These are phyloP conservation scores for Macrotrachela quadricornifera DNA, from an alignment of 1,140 invertebrate genomes.

Conservation along the genomic window DNA sequence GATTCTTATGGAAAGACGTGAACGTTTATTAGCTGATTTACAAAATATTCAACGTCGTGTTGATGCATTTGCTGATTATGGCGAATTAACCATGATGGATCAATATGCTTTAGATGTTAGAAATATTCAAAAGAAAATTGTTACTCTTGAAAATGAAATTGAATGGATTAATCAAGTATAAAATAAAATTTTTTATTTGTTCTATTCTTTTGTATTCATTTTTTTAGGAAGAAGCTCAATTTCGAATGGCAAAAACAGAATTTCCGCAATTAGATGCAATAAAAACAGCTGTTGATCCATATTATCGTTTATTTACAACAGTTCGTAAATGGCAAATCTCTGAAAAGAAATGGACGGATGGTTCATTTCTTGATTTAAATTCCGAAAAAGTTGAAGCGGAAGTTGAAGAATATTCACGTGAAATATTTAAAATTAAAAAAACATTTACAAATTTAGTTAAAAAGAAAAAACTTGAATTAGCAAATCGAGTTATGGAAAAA, in stretches of 20 bases:
- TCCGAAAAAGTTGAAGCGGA: conserved; percentile 53
- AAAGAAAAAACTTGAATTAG: conserved; percentile 24
- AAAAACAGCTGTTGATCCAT: conserved; percentile 10
- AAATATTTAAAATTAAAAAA: conserved; percentile 30
- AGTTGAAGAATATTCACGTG: conserved; percentile 15
- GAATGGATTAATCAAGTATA: conserved; percentile 52
- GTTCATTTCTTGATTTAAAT: conserved; percentile 55
- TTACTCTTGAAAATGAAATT: conserved; percentile 46
- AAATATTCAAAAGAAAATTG: conserved; percentile 48
- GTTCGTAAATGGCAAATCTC: conserved; percentile 7
- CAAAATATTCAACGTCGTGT: conserved; percentile 45
- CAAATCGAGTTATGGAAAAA: conserved; percentile 41
- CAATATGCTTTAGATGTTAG: conserved; percentile 40
- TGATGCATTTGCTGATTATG: conserved; percentile 34
- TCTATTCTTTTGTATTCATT: neutral
- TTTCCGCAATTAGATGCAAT: conserved; percentile 51
- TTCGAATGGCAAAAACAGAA: conserved; percentile 49
- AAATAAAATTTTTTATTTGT: neutral
- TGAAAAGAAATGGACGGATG: conserved; percentile 38
- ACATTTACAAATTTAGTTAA: conserved; percentile 21
- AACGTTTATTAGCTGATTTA: conserved; percentile 40
- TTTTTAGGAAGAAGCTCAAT: conserved; percentile 51
- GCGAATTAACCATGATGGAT: conserved; percentile 32
- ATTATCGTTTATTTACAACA: conserved; percentile 4
- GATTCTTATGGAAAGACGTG: conserved; percentile 34